Percentiles rank a stretch among this genome's conserved stretches.
phyloP scores from a whole-genome alignment of 2,113 vertebrate genomes.

The Nestor notabilis region DNA sequence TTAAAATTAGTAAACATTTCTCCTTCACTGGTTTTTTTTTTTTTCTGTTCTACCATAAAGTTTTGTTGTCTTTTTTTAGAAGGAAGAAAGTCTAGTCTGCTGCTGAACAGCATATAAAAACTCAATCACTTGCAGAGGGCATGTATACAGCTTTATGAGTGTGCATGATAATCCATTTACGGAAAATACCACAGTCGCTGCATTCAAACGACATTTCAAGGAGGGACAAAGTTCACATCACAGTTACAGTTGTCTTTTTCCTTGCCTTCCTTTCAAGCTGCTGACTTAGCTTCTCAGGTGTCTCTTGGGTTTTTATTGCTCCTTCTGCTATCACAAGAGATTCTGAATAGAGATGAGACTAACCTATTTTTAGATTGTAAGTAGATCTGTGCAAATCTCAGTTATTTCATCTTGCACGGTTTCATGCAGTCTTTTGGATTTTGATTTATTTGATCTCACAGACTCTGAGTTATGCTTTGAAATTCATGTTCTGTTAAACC shows the following conservation, averaged over 20 bases:
- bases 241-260: neutral
- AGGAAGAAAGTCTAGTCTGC: neutral
- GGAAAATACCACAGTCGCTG: neutral
- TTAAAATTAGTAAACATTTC: neutral
- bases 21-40: neutral
- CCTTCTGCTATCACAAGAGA: neutral
- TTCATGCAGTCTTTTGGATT: neutral
- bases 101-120: neutral
- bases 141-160: neutral
- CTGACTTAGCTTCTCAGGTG: neutral
- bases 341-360: conserved; percentile 17
- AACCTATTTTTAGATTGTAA: conserved; percentile 36
- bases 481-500: neutral
- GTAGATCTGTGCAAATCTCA: neutral
- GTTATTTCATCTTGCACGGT: neutral
- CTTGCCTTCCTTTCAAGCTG: neutral
- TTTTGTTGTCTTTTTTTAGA: neutral
- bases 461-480: conserved; percentile 3
- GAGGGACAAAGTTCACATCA: neutral
- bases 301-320: neutral
- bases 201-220: conserved; percentile 2
- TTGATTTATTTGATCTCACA: conserved; percentile 1
- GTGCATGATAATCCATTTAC: neutral
- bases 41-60: neutral
- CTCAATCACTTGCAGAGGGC: neutral